Evolutionary conservation across 37 sponge, comb jelly and placozoan genomes (phyloP).

Genomic region (Cladorhizidae sp.): DNA sequence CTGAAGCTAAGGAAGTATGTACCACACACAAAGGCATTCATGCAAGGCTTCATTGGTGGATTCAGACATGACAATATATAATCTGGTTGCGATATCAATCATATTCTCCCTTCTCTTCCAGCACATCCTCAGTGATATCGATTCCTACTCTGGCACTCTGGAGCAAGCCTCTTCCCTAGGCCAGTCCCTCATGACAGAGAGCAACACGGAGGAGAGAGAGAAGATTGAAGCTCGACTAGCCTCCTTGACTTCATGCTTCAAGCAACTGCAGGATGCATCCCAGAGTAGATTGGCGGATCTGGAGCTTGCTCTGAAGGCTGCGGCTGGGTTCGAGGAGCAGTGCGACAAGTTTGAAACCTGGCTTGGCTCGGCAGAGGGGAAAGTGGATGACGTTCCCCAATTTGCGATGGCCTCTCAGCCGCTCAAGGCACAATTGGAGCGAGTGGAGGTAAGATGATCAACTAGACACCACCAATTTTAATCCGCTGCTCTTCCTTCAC

Average conservation of each 20-base stretch:
- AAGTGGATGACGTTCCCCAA: slow-evolving; percentile 5
- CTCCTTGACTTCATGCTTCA: slow-evolving; percentile 26
- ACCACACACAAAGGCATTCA: no score
- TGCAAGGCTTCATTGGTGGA: no score
- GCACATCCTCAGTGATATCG: slow-evolving; percentile 51
- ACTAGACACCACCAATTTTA: no score
- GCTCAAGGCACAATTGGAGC: slow-evolving; percentile 43
- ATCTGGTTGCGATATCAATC: no score
- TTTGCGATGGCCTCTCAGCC: slow-evolving; percentile 64
- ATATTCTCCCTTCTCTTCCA: no score
- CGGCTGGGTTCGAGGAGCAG: slow-evolving; percentile 38
- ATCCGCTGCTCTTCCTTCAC: no score
- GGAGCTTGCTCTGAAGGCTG: slow-evolving; percentile 51
- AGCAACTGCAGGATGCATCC: slow-evolving; percentile 27
- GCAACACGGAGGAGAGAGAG: slow-evolving; percentile 33
- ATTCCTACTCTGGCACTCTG: slow-evolving; percentile 21
- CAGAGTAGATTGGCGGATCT: slow-evolving; percentile 31
- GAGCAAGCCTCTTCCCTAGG: slow-evolving; percentile 55
- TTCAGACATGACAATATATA: no score
- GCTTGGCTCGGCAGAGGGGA: slow-evolving; percentile 47
- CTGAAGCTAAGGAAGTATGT: no score
- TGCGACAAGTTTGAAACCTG: slow-evolving; percentile 44
- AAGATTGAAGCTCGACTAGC: slow-evolving; percentile 48
- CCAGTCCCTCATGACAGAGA: slow-evolving; percentile 28
- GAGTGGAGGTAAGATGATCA: slow-evolving; percentile 23